phyloP scores from a whole-genome alignment of 2,797 vertebrate species.

The Halcyon leucocephala region DNA sequence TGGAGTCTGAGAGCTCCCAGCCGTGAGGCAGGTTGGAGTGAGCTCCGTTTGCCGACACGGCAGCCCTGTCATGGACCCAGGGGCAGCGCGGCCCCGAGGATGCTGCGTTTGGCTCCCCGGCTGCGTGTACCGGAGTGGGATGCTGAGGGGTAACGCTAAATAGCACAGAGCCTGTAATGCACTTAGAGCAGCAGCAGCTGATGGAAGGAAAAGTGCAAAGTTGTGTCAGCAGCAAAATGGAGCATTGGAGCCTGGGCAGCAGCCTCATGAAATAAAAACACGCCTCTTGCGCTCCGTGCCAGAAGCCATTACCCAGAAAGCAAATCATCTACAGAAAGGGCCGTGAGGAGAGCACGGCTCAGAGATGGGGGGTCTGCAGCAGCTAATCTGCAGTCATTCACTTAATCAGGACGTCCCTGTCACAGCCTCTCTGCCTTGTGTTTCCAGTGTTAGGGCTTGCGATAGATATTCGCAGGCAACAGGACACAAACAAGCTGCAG shows the following conservation, averaged over 20 bases:
- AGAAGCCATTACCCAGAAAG: slow-evolving; percentile 26
- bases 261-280: background rate
- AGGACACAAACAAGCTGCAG: slow-evolving; percentile 47
- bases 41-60: background rate
- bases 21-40: background rate
- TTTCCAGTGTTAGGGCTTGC: background rate
- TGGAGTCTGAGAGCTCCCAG: background rate
- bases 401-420: slow-evolving; percentile 14
- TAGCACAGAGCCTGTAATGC: background rate
- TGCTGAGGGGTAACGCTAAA: background rate
- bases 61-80: background rate
- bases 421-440: background rate
- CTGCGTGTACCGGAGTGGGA: accelerated
- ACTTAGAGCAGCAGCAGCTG: background rate
- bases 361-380: background rate
- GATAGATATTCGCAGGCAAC: background rate
- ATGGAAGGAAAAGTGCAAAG: background rate
- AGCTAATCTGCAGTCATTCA: slow-evolving; percentile 18
- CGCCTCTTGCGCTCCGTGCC: background rate
- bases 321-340: background rate
- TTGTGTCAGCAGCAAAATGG: background rate
- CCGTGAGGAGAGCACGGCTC: background rate
- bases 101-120: accelerated
- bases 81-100: accelerated
- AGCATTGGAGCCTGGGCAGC: background rate